Conservation (phyloP, 2,797 vertebrate species). For the Crocodylus rhombifer region DNA sequence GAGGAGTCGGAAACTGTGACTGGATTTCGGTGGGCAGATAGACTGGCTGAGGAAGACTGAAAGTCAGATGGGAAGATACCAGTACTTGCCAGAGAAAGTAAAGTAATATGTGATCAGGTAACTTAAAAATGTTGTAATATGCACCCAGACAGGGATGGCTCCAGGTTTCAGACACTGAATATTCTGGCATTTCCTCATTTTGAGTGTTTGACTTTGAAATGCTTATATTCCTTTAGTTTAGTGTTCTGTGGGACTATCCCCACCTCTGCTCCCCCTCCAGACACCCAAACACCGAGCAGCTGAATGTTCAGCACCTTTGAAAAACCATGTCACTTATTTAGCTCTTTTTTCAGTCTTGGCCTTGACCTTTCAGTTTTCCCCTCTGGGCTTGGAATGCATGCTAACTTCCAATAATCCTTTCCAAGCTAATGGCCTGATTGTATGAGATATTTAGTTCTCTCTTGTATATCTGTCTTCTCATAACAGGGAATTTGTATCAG, state of each 20-base stretch:
- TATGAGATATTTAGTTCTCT: not conserved
- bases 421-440: not conserved
- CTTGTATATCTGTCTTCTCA: not conserved
- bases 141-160: not conserved
- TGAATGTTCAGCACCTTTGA: not conserved
- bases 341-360: not conserved
- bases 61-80: not conserved
- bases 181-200: not conserved
- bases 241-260: not conserved
- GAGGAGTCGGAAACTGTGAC: not conserved
- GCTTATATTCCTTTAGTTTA: not conserved
- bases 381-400: not conserved
- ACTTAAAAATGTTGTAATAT: not conserved
- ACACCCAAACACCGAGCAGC: not conserved
- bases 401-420: not conserved
- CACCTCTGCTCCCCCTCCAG: not conserved
- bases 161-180: not conserved
- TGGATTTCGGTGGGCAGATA: not conserved
- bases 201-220: not conserved
- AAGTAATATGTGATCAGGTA: not conserved
- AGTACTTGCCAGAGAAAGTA: not conserved
- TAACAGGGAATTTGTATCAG: not conserved
- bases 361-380: not conserved
- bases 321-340: not conserved
- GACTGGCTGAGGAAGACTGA: not conserved